These are phyloP conservation scores for Microcebus ravelobensis DNA, from an alignment of 2,113 vertebrate genomes.

Conservation along the genomic window DNA sequence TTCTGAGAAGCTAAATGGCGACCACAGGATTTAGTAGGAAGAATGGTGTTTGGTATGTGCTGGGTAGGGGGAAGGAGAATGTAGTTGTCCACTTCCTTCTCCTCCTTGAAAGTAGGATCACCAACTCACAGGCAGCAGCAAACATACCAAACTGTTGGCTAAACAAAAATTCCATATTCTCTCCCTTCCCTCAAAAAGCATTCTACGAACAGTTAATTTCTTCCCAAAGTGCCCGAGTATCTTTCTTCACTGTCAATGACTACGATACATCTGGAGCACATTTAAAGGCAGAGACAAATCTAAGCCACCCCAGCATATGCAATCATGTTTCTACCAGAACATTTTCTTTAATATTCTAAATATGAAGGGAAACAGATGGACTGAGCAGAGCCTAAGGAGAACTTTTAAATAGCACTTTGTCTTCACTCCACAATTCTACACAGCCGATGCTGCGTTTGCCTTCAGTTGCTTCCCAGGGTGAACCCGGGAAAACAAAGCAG, in stretches of 20 bases:
- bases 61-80: fast-evolving
- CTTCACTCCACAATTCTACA: background rate
- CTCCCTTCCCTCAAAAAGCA: background rate
- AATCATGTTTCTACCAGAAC: background rate
- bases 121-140: background rate
- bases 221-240: background rate
- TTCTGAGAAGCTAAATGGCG: fast-evolving
- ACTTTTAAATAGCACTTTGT: background rate
- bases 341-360: background rate
- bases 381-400: background rate
- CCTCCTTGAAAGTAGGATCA: background rate
- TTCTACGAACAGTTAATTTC: background rate
- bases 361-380: fast-evolving
- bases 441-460: background rate
- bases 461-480: background rate
- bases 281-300: background rate
- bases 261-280: fast-evolving
- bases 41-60: fast-evolving
- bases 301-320: background rate
- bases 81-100: fast-evolving
- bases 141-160: background rate
- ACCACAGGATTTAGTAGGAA: background rate
- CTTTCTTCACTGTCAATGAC: background rate
- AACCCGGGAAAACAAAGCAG: background rate
- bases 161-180: no score